phyloP scores from a whole-genome alignment of 2,888 invertebrate genomes.

The Pollenia angustigena region DNA sequence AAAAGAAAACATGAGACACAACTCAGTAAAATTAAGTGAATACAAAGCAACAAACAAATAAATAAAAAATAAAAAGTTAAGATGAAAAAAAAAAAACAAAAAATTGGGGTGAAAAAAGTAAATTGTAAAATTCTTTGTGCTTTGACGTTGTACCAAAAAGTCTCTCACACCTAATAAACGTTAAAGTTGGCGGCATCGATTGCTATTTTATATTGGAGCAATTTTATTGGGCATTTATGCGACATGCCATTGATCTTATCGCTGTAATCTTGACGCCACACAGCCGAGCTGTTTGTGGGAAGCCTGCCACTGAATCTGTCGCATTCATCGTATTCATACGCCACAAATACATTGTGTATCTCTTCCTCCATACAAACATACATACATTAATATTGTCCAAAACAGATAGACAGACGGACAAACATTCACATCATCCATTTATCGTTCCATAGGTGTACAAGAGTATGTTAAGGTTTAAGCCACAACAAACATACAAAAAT shows the following conservation, averaged over 20 bases:
- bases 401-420: conserved; percentile 13
- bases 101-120: conserved; percentile 59
- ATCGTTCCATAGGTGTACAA: conserved; percentile 60
- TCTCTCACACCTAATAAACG: conserved; percentile 74
- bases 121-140: conserved; percentile 67
- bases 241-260: conserved; percentile 83
- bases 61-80: conserved; percentile 15
- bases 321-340: conserved; percentile 73
- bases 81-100: neutral
- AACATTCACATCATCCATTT: conserved; percentile 39
- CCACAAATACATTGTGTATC: conserved; percentile 58
- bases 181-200: conserved; percentile 76
- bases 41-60: conserved; percentile 38
- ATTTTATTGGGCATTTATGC: conserved; percentile 82
- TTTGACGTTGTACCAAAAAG: conserved; percentile 67
- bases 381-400: conserved; percentile 38
- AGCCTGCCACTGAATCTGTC: conserved; percentile 74
- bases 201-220: conserved; percentile 78
- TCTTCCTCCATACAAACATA: conserved; percentile 20
- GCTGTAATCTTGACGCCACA: conserved; percentile 83
- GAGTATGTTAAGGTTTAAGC: conserved; percentile 52
- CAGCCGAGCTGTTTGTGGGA: conserved; percentile 76
- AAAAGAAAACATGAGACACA: neutral
- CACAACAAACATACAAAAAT: conserved; percentile 2
- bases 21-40: conserved; percentile 48